Base-by-base conservation (phyloP, 2,113 vertebrate genomes). In the Thoracochromis brauschi region DNA sequence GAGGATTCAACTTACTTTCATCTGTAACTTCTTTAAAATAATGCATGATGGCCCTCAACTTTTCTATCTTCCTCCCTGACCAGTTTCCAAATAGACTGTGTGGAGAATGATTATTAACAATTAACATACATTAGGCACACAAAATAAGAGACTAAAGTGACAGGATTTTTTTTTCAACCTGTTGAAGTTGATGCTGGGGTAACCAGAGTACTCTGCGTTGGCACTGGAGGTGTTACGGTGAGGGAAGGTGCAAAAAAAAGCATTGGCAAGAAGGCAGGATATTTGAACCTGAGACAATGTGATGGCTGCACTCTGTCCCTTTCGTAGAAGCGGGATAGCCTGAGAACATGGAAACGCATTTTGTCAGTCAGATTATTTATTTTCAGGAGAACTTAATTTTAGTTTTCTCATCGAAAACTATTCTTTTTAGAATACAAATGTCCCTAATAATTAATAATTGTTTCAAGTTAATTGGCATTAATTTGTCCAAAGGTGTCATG, bases 181-280 rank as follows among this genome's bases (percentile, higher is more conserved):
- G 95, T 3, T 93, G 94, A 97, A 97, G 94, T 97, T 97, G 14
- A 97, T 97, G 87, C 81, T 73, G 3, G 96, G 96, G 86, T 86
- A 96, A 81, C 40, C 86, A 88, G 10, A 3, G 71, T 95, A 97
- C 84, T 97, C 95, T 3, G 95, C 84, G 0, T 13, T 42, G 2
- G 47, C 2, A 0, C 3, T 7, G 4, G 38, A 73, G 17, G 89
- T 6, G 87, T 96, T 96, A 13, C 96, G 95, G 78, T 95, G 95
- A 19, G 96, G 96, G 82, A 96, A 97, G 0, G 96, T 97, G 91
- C 96, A 97, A 92, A 94, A 97, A 78, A 97, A 97, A 0, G 96
- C 96, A 10, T 97, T 96, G 3, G 96, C 96, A 16, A 97, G 89
- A 14, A 97, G 92, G 49, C 94, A 94, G 57, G 96, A 53, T 17